Base-by-base conservation (phyloP, 2,888 invertebrate species). In the Drosophila prolongata region DNA sequence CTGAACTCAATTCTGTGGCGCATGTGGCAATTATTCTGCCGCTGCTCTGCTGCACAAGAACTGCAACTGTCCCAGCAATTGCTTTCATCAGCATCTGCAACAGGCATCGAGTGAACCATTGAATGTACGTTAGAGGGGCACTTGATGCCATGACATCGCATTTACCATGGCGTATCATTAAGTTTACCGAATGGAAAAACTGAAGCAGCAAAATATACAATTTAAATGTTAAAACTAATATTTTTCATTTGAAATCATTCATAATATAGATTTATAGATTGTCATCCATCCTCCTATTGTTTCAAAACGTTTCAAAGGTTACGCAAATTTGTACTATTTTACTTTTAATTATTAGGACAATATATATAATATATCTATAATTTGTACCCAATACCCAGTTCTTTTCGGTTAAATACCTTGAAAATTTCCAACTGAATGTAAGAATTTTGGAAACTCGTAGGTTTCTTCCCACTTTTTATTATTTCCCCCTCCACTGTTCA, bases 11-110 rank as follows among this genome's bases (percentile, higher is more conserved):
- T 82, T 79, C 83, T 83, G 86, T 75, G 75, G 89, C 46, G 71
- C 71, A 83, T 86, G 87, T 78, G 87, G 84, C 83, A 88, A 83
- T 83, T 88, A 87, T 76, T 84, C 74, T 76, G 52, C 44, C 54
- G 42, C 44, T 19, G 19, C 30, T 5, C 13, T 30, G 37, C 19
- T 13, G 13, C 50, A 37, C 35, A 4, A 11, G 11, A 35, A 35
- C 35, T 9, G 56, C 56, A 50, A 53, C 40, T 65, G 59, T 54
- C 40, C 27, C 54, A 27, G 30, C 42, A 37, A 54, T 34, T 8
- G 30, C 30, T 30, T 8, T 66, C 59, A 47, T 38, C 40, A 47
- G 55, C 47, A 66, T n/a, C 13, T n/a, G 38, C 38, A 38, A 38
- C 38, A 38, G 2, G 30, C 54, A 49, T 55, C 49, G 50, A 56